These are phyloP conservation scores for Saguinus imperator DNA, from an alignment of 2,113 vertebrate genomes.

Conservation along the genomic window DNA sequence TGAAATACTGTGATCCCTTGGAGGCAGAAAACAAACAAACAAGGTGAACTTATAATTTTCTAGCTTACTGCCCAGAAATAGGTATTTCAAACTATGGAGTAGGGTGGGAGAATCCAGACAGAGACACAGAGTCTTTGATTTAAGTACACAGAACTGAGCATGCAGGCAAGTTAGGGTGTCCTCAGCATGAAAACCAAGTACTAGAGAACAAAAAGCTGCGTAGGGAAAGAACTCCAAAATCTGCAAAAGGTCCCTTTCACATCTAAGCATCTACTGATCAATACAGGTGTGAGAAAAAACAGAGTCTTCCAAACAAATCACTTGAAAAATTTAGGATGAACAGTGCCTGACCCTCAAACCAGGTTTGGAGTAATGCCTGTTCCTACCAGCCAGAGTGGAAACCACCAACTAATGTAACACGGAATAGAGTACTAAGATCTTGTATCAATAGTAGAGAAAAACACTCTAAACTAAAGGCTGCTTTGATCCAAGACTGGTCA, in stretches of 20 bases:
- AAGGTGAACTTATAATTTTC: neutral
- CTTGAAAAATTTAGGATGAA: neutral
- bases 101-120: neutral
- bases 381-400: neutral
- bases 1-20: neutral
- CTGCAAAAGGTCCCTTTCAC: neutral
- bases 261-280: neutral
- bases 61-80: neutral
- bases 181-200: neutral
- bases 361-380: neutral
- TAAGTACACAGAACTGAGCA: neutral
- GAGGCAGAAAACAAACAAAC: neutral
- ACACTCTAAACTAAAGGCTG: neutral
- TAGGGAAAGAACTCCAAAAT: neutral
- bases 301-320: neutral
- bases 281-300: neutral
- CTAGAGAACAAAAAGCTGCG: neutral
- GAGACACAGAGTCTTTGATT: neutral
- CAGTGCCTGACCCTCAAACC: neutral
- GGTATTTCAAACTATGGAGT: neutral
- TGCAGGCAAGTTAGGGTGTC: neutral
- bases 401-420: neutral
- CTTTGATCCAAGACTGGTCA: neutral
- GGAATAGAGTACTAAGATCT: neutral
- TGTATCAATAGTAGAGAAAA: neutral